Percentiles rank a stretch among this genome's conserved stretches.
These are phyloP conservation scores for Fukomys damarensis DNA, from an alignment of 2,113 vertebrate species.

Conservation along the genomic window DNA sequence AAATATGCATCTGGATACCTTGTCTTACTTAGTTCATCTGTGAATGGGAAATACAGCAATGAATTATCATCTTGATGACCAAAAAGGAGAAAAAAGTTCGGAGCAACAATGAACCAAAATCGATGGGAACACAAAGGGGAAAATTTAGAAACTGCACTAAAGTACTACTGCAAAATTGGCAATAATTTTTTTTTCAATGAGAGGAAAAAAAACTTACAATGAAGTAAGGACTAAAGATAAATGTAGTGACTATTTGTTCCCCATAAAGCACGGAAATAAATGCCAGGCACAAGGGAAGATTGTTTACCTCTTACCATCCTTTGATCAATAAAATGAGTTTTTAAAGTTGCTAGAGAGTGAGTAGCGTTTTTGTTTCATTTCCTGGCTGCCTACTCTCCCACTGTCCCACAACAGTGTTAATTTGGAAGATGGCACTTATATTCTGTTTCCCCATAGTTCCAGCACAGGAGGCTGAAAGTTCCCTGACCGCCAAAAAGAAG, in stretches of 20 bases:
- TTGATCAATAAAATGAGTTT: background rate
- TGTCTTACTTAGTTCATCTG: background rate
- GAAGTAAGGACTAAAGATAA: background rate
- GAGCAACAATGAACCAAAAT: background rate
- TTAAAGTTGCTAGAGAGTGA: background rate
- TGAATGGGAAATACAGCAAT: background rate
- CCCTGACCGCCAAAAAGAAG: background rate
- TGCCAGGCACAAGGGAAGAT: background rate
- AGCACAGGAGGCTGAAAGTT: background rate
- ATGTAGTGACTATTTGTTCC: background rate
- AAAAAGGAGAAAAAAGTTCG: conserved; percentile 59
- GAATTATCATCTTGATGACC: conserved; percentile 12
- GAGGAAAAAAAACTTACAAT: conserved; percentile 4
- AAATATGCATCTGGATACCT: background rate
- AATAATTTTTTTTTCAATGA: background rate
- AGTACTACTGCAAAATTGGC: background rate
- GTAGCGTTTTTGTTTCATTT: background rate
- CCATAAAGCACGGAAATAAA: background rate
- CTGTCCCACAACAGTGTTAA: background rate
- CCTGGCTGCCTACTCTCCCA: background rate
- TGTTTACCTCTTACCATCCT: background rate
- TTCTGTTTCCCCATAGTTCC: background rate
- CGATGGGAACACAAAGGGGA: background rate
- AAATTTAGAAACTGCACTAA: background rate
- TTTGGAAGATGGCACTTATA: background rate